Evolutionary conservation across 2,797 vertebrate genomes (phyloP).

Genomic region (Sebastes alutus): DNA sequence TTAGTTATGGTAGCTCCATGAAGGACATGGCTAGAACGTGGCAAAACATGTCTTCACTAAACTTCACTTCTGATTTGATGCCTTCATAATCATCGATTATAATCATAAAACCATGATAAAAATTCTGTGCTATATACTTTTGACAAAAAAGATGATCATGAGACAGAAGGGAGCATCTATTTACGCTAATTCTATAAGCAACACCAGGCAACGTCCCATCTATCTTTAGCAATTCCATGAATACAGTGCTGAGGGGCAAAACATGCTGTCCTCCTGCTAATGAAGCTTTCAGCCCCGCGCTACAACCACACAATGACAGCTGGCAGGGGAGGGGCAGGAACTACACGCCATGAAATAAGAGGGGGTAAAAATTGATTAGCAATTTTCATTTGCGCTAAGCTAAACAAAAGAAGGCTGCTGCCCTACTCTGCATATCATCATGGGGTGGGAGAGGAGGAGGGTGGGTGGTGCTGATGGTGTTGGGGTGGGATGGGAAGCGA

Average conservation of each 20-base stretch:
- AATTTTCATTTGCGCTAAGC: slow-evolving; percentile 90
- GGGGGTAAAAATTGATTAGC: slow-evolving; percentile 93
- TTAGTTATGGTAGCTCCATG: background rate
- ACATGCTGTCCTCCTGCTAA: slow-evolving; percentile 91
- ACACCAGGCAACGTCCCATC: slow-evolving; percentile 62
- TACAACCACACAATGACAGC: slow-evolving; percentile 96
- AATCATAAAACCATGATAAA: background rate
- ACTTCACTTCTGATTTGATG: background rate
- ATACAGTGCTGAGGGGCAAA: slow-evolving; percentile 91
- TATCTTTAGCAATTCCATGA: slow-evolving; percentile 77
- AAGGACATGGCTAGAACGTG: background rate
- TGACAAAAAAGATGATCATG: slow-evolving; percentile 13
- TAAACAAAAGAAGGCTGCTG: slow-evolving; percentile 86
- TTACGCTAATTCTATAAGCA: slow-evolving; percentile 52
- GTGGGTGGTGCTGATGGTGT: slow-evolving; percentile 51
- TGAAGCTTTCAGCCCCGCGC: slow-evolving; percentile 95
- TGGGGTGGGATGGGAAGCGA: slow-evolving; percentile 66
- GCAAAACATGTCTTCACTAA: too few species aligned
- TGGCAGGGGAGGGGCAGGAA: slow-evolving; percentile 93
- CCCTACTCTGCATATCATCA: slow-evolving; percentile 85
- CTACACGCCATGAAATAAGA: slow-evolving; percentile 94
- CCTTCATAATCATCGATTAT: background rate
- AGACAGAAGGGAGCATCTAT: slow-evolving; percentile 30
- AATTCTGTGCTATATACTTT: background rate
- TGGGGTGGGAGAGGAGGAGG: slow-evolving; percentile 66